Evolutionary conservation across 2,113 vertebrate species (phyloP).

Genomic region (Vidua macroura): DNA sequence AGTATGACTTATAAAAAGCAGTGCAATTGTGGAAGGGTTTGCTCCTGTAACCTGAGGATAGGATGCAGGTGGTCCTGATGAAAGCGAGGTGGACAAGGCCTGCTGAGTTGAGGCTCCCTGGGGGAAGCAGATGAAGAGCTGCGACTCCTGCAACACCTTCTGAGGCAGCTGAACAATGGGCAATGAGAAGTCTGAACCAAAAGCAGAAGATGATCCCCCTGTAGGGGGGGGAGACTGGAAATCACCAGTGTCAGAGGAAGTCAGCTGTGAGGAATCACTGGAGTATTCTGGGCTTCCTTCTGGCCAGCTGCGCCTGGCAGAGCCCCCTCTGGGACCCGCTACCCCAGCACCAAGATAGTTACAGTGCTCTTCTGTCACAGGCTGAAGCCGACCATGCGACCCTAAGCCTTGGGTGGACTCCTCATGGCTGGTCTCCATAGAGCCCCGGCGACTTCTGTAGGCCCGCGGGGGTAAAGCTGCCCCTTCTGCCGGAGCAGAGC

Average conservation of each 20-base stretch:
- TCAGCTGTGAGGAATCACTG: conserved; percentile 90
- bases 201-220: conserved; percentile 69
- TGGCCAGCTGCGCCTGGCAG: conserved; percentile 78
- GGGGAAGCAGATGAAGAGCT: conserved; percentile 80
- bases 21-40: conserved; percentile 60
- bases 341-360: conserved; percentile 80
- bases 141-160: conserved; percentile 78
- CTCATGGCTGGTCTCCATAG: conserved; percentile 86
- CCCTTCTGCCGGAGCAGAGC: conserved; percentile 79
- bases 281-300: conserved; percentile 91
- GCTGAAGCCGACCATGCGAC: conserved; percentile 84
- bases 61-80: conserved; percentile 76
- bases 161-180: conserved; percentile 77
- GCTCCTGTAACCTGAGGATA: conserved; percentile 80
- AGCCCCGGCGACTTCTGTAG: conserved; percentile 82
- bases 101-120: conserved; percentile 78
- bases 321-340: conserved; percentile 78
- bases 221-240: conserved; percentile 86
- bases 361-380: conserved; percentile 90
- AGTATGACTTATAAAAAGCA: conserved; percentile 48
- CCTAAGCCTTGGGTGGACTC: conserved; percentile 73
- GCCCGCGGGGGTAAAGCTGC: conserved; percentile 76
- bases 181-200: conserved; percentile 75
- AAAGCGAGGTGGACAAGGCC: conserved; percentile 75
- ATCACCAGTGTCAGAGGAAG: conserved; percentile 90